phyloP scores from a whole-genome alignment of 2,888 invertebrate genomes.

The Drosophila barbarae region DNA sequence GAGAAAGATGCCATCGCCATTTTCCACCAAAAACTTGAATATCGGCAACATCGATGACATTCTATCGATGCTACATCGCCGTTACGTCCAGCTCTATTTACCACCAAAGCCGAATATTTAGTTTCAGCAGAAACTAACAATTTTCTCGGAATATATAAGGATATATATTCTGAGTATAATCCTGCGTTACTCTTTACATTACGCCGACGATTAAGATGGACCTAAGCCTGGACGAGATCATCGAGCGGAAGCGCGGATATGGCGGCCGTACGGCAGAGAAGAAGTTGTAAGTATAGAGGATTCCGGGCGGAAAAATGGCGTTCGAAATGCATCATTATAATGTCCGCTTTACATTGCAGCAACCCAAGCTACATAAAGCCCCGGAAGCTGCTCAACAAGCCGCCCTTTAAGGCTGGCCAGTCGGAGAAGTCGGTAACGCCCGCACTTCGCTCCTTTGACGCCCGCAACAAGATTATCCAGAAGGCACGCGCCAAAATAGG shows the following conservation, averaged over 20 bases:
- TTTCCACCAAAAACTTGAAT: not conserved
- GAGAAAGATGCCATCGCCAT: not conserved
- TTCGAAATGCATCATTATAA: not conserved
- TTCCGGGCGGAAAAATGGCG: conserved; percentile 56
- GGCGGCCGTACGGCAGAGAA: conserved; percentile 46
- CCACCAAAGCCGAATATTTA: conserved; percentile 1
- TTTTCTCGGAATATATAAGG: not conserved
- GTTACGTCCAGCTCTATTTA: conserved; percentile 2
- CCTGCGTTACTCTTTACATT: not conserved
- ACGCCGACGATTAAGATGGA: conserved; percentile 49
- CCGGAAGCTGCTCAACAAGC: conserved; percentile 48
- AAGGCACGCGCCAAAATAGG: conserved; percentile 87
- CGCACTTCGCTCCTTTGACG: conserved; percentile 81
- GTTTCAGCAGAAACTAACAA: not conserved
- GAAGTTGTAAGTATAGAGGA: conserved; percentile 53
- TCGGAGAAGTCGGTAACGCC: conserved; percentile 8
- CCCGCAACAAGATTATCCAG: conserved; percentile 88
- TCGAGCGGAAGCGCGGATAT: conserved; percentile 56
- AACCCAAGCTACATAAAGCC: conserved; percentile 18
- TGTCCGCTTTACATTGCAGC: not conserved
- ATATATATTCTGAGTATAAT: not conserved
- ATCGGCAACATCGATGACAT: not conserved
- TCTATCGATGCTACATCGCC: not conserved
- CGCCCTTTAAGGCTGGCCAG: conserved; percentile 43
- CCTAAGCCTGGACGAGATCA: conserved; percentile 59